Base-by-base conservation (phyloP, 1,140 invertebrate genomes). In the Drosophila mauritiana region DNA sequence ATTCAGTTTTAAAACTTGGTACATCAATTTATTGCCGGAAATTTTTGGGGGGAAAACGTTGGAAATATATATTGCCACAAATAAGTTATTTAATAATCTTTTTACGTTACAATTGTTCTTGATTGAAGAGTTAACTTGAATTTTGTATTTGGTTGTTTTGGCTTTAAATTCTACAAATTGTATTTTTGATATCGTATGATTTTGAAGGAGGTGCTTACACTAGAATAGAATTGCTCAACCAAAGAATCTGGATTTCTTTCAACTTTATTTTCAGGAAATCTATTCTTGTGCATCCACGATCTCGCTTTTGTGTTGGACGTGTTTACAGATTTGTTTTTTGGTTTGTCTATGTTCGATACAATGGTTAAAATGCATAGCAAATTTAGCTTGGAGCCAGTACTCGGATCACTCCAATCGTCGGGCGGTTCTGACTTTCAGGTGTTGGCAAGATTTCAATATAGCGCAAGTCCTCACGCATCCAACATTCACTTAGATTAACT, bases 11-110 rank as follows among this genome's bases (percentile, higher is more conserved):
- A 59, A 73, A 73, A 73, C 54, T 59, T 57, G 67, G 46, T 73
- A 73, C 69, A 73, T 59, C 67, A 72, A 73, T 73, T 73, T 73
- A 74, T 74, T 74, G 69, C 69, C 72, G 58, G 59, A 76, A 20
- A 42, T 68, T 56, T 20, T 25, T 43, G 62, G 34, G 62, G n/a
- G 36, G 7, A 67, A 74, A 74, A 64, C 55, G 36, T 39, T 40
- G 46, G 15, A 67, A 68, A 69, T 70, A 68, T 54, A 54, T 73
- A 31, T 36, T 75, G 57, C 48, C 68, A 43, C 25, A 74, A 74
- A 64, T 75, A 20, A 74, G 15, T 48, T 31, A 54, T 49, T 40
- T 56, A 27, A 49, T 70, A 56, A 56, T 70, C 17, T 56, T 75
- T 55, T 75, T 55, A 75, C 68, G n/a, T 75, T 74, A 52, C 53